A percentile compares a stretch with the other conserved stretches of the same genome.
Evolutionary conservation across 1,140 invertebrate genomes (phyloP).

Genomic region (Octopus bimaculoides): DNA sequence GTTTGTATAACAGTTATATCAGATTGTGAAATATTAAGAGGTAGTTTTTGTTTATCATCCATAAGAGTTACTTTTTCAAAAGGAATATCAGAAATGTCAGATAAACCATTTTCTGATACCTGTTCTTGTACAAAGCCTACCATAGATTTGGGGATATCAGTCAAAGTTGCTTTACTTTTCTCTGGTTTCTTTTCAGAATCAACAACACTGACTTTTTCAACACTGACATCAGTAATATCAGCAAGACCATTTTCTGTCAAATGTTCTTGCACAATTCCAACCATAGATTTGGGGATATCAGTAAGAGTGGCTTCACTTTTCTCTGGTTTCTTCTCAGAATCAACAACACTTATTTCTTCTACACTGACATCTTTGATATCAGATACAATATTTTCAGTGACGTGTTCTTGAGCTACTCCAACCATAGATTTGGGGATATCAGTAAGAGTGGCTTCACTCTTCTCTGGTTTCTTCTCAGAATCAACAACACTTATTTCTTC

Average conservation of each 20-base stretch:
- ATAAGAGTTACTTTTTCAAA: neutral
- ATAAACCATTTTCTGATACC: neutral
- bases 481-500: too few relatives aligned
- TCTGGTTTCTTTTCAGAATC: neutral
- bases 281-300: neutral
- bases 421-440: neutral
- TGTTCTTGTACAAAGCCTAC: neutral
- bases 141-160: neutral
- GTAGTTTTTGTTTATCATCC: neutral
- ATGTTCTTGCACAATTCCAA: neutral
- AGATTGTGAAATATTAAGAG: neutral
- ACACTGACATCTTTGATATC: neutral
- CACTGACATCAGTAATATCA: neutral
- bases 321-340: neutral
- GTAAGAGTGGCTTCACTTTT: neutral
- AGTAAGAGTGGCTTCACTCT: neutral
- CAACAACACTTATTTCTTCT: neutral
- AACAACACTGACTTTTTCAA: neutral
- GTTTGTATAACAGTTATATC: neutral
- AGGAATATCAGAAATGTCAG: neutral
- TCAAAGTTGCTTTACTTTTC: neutral
- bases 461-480: neutral
- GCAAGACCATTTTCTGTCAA: neutral
- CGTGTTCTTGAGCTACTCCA: neutral
- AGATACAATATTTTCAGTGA: neutral